A percentile compares a stretch with the other conserved stretches of the same genome.
phyloP scores from a whole-genome alignment of 2,113 vertebrate genomes.

The Choloepus hoffmanni region DNA sequence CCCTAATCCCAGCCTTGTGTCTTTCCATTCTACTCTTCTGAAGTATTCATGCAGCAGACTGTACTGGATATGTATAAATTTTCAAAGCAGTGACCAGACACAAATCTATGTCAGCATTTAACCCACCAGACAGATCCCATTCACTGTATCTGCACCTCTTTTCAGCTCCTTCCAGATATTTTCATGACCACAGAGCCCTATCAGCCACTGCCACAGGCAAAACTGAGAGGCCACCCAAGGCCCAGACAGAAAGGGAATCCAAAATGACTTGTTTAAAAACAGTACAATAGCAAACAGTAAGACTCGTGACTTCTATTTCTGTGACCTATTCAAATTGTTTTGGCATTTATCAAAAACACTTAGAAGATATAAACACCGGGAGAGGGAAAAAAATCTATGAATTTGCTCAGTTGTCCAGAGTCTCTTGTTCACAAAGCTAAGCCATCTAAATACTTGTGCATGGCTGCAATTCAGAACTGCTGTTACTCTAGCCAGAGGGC shows the following conservation, averaged over 20 bases:
- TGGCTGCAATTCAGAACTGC: not conserved
- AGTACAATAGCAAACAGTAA: not conserved
- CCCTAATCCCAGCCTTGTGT: not conserved
- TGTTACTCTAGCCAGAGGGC: not conserved
- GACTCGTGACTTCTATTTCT: not conserved
- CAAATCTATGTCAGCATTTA: not conserved
- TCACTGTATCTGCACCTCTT: not conserved
- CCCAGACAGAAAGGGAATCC: not conserved
- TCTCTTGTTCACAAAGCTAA: not conserved
- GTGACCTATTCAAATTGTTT: conserved; percentile 10
- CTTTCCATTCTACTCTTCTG: not conserved
- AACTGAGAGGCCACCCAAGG: not conserved
- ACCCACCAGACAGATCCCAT: not conserved
- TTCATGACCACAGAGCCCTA: not conserved
- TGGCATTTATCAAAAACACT: conserved; percentile 50
- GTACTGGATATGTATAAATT: not conserved
- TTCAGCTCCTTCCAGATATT: conserved; percentile 3
- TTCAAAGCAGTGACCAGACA: not conserved
- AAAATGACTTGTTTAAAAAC: not conserved
- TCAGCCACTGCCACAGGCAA: not conserved
- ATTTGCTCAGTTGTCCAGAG: not conserved
- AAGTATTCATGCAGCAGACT: not conserved
- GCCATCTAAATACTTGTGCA: not conserved
- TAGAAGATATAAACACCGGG: conserved; percentile 23
- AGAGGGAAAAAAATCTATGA: not conserved